Conservation (phyloP, 2,888 invertebrate species). For the Tipula vernalis region DNA sequence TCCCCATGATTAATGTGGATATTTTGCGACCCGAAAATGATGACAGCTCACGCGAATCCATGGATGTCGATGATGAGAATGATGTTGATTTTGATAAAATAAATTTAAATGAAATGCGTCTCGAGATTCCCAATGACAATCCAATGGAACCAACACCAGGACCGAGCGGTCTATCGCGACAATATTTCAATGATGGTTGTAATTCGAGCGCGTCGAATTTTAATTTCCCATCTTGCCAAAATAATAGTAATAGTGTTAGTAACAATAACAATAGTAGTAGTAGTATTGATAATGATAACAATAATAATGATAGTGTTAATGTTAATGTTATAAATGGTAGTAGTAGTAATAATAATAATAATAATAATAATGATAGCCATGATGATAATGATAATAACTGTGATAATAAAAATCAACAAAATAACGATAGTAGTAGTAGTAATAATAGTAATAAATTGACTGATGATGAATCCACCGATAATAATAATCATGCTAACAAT, state of each 20-base stretch:
- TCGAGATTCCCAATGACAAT: constrained; percentile 9
- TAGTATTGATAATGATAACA: background rate
- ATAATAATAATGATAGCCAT: constrained; percentile 6
- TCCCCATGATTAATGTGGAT: constrained; percentile 13
- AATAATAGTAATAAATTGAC: constrained; percentile 8
- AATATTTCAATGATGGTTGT: constrained; percentile 7
- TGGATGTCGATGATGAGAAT: constrained; percentile 18
- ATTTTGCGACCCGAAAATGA: constrained; percentile 17
- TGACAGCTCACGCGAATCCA: constrained; percentile 19
- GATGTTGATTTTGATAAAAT: constrained; percentile 13
- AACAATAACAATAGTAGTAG: background rate
- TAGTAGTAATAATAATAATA: background rate
- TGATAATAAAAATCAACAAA: background rate
- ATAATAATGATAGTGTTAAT: background rate
- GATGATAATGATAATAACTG: constrained; percentile 11
- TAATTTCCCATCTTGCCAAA: background rate
- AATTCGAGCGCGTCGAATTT: background rate
- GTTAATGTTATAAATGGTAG: background rate
- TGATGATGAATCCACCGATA: constrained; percentile 8
- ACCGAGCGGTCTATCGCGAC: background rate
- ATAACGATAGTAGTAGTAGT: background rate
- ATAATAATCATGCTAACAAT: background rate
- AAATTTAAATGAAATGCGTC: constrained; percentile 14
- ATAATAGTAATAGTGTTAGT: background rate
- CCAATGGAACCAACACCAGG: constrained; percentile 4